Percentiles rank a stretch among this genome's conserved stretches.
These are phyloP conservation scores for Sylvia borin DNA, from an alignment of 2,797 vertebrate genomes.

Conservation along the genomic window DNA sequence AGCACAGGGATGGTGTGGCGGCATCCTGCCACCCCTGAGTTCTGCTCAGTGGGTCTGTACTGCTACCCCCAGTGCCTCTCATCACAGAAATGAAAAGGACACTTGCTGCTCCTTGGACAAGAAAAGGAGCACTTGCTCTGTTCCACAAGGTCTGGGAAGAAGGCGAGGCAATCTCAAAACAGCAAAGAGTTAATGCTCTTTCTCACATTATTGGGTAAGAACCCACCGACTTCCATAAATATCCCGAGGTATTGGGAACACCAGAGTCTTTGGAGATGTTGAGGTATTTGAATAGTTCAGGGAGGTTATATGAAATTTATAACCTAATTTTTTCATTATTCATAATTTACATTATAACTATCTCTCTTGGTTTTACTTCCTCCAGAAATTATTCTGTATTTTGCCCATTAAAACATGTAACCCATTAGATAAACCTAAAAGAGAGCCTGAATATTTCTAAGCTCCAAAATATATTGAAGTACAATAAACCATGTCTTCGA, in stretches of 20 bases:
- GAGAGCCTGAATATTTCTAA: background rate
- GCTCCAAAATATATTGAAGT: background rate
- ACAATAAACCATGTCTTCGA: background rate
- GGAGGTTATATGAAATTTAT: background rate
- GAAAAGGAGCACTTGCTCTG: background rate
- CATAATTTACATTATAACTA: background rate
- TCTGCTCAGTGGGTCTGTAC: background rate
- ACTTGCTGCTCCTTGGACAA: background rate
- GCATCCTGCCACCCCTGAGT: fast-evolving
- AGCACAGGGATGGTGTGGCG: fast-evolving
- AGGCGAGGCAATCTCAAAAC: background rate
- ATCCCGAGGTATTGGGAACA: background rate
- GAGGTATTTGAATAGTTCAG: background rate
- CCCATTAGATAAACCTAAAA: background rate
- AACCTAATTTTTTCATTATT: background rate
- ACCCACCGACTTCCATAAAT: background rate
- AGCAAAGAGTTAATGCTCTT: background rate
- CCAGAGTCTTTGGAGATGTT: background rate
- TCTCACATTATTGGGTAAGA: background rate
- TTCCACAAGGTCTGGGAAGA: background rate
- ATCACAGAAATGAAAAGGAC: background rate
- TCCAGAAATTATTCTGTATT: background rate
- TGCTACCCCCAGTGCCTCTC: fast-evolving
- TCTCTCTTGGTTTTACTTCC: background rate
- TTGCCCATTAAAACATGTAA: background rate